A percentile compares a stretch with the other conserved stretches of the same genome.
These are phyloP conservation scores for Maccullochella peelii DNA, from an alignment of 2,113 vertebrate genomes.

Conservation along the genomic window DNA sequence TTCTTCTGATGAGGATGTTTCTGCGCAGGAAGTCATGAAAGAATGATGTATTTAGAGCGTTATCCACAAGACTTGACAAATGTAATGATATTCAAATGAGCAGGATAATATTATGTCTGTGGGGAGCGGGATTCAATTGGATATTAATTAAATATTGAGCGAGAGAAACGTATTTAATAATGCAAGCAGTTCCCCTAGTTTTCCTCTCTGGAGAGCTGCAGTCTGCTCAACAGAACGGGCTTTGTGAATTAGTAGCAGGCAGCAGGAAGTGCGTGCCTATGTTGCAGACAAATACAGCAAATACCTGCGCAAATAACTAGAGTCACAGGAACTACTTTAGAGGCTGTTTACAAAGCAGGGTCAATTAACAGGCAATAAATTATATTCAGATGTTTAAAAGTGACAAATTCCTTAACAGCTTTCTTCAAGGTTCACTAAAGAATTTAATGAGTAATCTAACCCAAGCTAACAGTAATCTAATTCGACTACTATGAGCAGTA, in stretches of 20 bases:
- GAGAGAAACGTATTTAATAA: slow-evolving; percentile 83
- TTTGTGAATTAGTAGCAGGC: slow-evolving; percentile 49
- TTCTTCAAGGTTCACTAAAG: slow-evolving; percentile 17
- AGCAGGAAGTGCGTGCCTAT: slow-evolving; percentile 20
- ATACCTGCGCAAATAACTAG: slow-evolving; percentile 12
- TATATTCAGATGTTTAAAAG: slow-evolving; percentile 5
- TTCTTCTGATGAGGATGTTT: slow-evolving; percentile 60
- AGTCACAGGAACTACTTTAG: neutral
- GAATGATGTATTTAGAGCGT: slow-evolving; percentile 75
- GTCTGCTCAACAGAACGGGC: slow-evolving; percentile 64
- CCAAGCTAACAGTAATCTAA: neutral
- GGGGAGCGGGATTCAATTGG: slow-evolving; percentile 80
- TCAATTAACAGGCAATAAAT: neutral
- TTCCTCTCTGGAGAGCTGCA: slow-evolving; percentile 74
- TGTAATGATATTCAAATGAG: slow-evolving; percentile 85
- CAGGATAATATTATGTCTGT: slow-evolving; percentile 83
- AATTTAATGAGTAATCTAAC: slow-evolving; percentile 13
- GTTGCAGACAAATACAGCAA: slow-evolving; percentile 7
- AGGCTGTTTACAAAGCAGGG: slow-evolving; percentile 8
- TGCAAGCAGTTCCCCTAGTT: slow-evolving; percentile 77
- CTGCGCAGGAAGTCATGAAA: slow-evolving; percentile 71
- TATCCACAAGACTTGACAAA: slow-evolving; percentile 80
- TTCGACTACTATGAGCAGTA: slow-evolving; percentile 86
- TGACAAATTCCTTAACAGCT: slow-evolving; percentile 13
- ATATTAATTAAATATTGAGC: slow-evolving; percentile 86